Conservation (phyloP, 2,888 invertebrate species). For the Epistrophe grossulariae region DNA sequence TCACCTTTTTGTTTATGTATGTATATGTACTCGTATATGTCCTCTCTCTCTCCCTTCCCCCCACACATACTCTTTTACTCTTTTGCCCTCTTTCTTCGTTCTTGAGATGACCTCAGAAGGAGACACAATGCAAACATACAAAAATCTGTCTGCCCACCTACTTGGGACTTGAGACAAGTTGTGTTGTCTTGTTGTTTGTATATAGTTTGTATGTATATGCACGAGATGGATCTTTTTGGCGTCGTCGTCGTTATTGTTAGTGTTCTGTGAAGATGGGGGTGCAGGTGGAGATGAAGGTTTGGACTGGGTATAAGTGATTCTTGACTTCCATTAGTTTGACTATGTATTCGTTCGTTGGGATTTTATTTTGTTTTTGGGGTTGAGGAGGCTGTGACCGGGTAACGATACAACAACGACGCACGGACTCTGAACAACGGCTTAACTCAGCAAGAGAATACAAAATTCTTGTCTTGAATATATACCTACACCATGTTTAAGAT, state of each 20-base stretch:
- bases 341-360: slow-evolving; percentile 4
- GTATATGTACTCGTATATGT: background rate
- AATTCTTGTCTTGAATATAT: slow-evolving; percentile 46
- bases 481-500: background rate
- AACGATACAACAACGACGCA: slow-evolving; percentile 27
- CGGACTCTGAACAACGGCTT: background rate
- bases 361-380: background rate
- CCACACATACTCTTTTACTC: background rate
- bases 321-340: slow-evolving; percentile 39
- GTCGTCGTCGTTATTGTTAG: background rate
- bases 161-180: slow-evolving; percentile 24
- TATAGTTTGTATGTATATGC: background rate
- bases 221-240: slow-evolving; percentile 42
- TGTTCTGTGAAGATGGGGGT: background rate
- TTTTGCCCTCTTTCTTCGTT: slow-evolving; percentile 23
- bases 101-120: slow-evolving; percentile 67
- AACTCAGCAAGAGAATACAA: slow-evolving; percentile 21
- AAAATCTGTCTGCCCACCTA: slow-evolving; percentile 67
- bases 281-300: background rate
- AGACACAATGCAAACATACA: slow-evolving; percentile 57
- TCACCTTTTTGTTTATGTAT: slow-evolving; percentile 58
- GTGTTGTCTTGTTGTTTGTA: slow-evolving; percentile 7
- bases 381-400: slow-evolving; percentile 57
- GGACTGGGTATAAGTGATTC: slow-evolving; percentile 20
- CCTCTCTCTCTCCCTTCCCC: background rate